Conservation (phyloP, 2,888 invertebrate genomes). For the Spodoptera exigua region DNA sequence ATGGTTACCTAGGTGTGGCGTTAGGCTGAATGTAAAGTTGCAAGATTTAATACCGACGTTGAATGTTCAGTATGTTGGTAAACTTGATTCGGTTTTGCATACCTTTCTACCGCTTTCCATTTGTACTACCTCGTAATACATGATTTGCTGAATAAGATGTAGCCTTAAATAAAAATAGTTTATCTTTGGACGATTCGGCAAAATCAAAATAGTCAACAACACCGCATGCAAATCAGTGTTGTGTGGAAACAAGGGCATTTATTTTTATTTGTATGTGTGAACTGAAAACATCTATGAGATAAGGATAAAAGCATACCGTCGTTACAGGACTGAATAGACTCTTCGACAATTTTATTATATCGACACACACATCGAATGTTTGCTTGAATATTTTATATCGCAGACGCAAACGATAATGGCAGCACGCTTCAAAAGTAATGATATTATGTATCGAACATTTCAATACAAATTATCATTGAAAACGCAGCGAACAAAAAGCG, state of each 20-base stretch:
- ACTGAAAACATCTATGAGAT: slow-evolving; percentile 63
- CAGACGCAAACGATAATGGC: slow-evolving; percentile 58
- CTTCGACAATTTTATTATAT: slow-evolving; percentile 73
- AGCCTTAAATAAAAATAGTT: background rate
- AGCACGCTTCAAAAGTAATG: slow-evolving; percentile 62
- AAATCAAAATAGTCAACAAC: slow-evolving; percentile 5
- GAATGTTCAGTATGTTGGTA: slow-evolving; percentile 25
- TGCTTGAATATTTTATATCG: slow-evolving; percentile 50
- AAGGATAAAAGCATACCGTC: slow-evolving; percentile 83
- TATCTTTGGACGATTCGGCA: background rate
- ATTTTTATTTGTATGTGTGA: slow-evolving; percentile 36
- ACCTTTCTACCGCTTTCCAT: slow-evolving; percentile 7
- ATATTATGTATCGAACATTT: slow-evolving; percentile 75
- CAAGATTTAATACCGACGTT: slow-evolving; percentile 52
- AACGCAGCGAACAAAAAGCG: slow-evolving; percentile 71
- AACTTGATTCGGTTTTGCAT: slow-evolving; percentile 46
- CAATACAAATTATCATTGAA: slow-evolving; percentile 76
- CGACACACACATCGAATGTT: slow-evolving; percentile 68
- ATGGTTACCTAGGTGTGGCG: slow-evolving; percentile 65
- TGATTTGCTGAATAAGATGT: background rate
- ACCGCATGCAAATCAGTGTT: slow-evolving; percentile 8
- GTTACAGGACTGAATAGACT: slow-evolving; percentile 75
- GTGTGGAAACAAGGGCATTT: slow-evolving; percentile 21
- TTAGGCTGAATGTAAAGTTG: slow-evolving; percentile 43
- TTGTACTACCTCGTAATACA: background rate